Conservation (phyloP, 2,797 vertebrate species). For the Zonotrichia albicollis region DNA sequence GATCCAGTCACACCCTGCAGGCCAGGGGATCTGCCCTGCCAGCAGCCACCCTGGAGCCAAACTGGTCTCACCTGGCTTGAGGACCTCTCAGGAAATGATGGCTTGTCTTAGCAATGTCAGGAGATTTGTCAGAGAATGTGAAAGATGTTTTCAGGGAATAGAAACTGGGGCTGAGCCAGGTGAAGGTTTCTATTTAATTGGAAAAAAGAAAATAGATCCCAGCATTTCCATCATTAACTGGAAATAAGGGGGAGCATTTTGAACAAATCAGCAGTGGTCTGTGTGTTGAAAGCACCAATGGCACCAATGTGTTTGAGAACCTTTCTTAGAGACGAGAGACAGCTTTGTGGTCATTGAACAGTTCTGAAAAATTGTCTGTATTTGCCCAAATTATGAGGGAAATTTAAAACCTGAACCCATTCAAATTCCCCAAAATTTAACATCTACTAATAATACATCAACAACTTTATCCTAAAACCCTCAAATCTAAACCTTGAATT, state of each 20-base stretch:
- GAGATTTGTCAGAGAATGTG: conserved; percentile 39
- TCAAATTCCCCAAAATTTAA: background rate
- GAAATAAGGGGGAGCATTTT: conserved; percentile 7
- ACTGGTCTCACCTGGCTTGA: conserved; percentile 11
- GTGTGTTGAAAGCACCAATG: background rate
- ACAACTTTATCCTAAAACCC: background rate
- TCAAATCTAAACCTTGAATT: background rate
- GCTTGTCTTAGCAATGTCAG: conserved; percentile 31
- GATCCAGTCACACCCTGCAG: background rate
- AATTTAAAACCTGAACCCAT: background rate
- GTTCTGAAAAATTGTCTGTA: background rate
- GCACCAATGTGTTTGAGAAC: background rate
- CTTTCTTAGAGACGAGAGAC: background rate
- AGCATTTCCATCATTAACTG: conserved; percentile 31
- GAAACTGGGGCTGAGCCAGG: conserved; percentile 49
- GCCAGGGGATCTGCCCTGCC: background rate
- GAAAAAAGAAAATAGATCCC: background rate
- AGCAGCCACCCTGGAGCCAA: conserved; percentile 13
- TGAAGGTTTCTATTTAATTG: conserved; percentile 31
- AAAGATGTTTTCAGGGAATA: conserved; percentile 51
- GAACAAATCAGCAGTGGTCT: background rate
- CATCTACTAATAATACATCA: background rate
- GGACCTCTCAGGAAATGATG: conserved; percentile 15
- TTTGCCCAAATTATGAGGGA: background rate
- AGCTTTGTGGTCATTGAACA: background rate